These are phyloP conservation scores for Limnephilus lunatus DNA, from an alignment of 2,888 invertebrate genomes.

Conservation along the genomic window DNA sequence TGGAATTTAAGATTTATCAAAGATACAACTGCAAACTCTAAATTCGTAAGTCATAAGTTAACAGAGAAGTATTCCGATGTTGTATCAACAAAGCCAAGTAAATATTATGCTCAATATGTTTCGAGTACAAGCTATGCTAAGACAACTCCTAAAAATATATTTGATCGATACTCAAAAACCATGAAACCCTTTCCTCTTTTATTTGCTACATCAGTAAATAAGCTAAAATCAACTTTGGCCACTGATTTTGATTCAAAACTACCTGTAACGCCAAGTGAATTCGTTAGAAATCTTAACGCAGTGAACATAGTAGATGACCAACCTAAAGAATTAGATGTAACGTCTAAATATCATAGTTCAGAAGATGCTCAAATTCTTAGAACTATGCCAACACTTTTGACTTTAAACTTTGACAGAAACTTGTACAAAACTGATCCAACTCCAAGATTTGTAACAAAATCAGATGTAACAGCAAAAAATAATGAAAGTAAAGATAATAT, in stretches of 20 bases:
- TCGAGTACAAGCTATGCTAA: neutral
- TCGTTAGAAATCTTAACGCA: neutral
- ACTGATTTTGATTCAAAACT: neutral
- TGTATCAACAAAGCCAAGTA: neutral
- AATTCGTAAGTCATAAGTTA: neutral
- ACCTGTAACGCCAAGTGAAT: neutral
- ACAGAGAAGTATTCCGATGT: neutral
- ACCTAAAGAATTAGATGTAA: neutral
- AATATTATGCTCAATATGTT: neutral
- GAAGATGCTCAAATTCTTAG: neutral
- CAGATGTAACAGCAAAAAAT: neutral
- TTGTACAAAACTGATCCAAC: constrained; percentile 2
- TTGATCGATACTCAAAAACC: neutral
- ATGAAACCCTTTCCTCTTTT: neutral
- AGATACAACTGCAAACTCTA: neutral
- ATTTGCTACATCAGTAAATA: neutral
- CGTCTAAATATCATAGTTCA: neutral
- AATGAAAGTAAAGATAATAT: neutral
- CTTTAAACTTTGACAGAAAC: constrained; percentile 8
- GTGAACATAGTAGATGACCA: neutral
- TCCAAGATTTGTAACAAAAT: neutral
- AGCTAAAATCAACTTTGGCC: neutral
- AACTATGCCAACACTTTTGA: neutral
- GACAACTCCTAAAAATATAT: neutral
- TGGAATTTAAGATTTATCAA: neutral